Percentiles rank a stretch among this genome's conserved stretches.
Evolutionary conservation across 30 jellyfish, hydroid and myxozoan species (phyloP).

Genomic region (Chironex yamaguchii): DNA sequence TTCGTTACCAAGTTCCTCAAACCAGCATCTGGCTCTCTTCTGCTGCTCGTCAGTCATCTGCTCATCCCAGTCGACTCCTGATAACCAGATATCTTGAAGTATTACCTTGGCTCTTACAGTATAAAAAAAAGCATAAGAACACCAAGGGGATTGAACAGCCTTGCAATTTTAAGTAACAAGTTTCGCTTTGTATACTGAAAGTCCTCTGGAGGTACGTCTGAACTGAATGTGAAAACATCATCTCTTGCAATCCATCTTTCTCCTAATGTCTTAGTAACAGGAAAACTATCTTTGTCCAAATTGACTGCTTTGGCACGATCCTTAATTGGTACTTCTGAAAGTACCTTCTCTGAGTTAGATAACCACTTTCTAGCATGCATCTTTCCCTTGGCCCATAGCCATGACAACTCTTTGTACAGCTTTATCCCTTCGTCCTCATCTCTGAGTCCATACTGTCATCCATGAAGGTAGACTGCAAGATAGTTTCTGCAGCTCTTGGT

Average conservation of each 20-base stretch:
- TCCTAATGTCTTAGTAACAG: slow-evolving; percentile 41
- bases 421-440: slow-evolving; percentile 48
- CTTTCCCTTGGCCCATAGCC: slow-evolving; percentile 50
- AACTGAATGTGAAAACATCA: slow-evolving; percentile 8
- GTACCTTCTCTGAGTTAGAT: slow-evolving; percentile 52
- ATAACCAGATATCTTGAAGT: slow-evolving; percentile 2
- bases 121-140: slow-evolving; percentile 26
- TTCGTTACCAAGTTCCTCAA: slow-evolving; percentile 11
- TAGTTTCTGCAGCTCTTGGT: slow-evolving; percentile 70
- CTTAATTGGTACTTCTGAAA: slow-evolving; percentile 46
- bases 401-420: slow-evolving; percentile 37
- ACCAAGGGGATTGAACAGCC: slow-evolving; percentile 56
- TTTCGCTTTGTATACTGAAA: too few species aligned
- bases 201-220: too few species aligned
- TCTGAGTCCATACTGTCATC: slow-evolving; percentile 71
- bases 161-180: too few species aligned
- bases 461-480: slow-evolving; percentile 75
- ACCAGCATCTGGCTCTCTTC: slow-evolving; percentile 15
- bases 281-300: slow-evolving; percentile 16
- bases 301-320: slow-evolving; percentile 62
- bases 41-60: slow-evolving; percentile 18
- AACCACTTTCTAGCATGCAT: slow-evolving; percentile 84
- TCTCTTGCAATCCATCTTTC: slow-evolving; percentile 23
- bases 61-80: slow-evolving; percentile 47
- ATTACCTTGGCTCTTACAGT: too few species aligned